These are phyloP conservation scores for Planiliza haematocheilus DNA, from an alignment of 2,113 vertebrate genomes.

Conservation along the genomic window DNA sequence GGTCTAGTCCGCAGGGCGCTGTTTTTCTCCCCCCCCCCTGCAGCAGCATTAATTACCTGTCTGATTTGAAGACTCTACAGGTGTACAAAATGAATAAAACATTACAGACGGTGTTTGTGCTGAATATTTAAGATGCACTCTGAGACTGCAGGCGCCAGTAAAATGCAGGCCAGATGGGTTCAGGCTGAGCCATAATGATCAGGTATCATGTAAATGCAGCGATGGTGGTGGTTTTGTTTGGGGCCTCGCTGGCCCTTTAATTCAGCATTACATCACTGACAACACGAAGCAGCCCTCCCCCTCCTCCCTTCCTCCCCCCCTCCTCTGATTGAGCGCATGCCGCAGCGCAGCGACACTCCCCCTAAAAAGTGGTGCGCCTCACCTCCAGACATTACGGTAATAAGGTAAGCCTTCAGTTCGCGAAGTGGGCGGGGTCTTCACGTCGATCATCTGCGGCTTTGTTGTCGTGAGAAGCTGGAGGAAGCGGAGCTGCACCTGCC, in stretches of 20 bases:
- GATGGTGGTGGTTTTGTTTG: neutral
- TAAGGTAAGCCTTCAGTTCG: too few species aligned
- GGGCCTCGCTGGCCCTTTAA: slow-evolving; percentile 6
- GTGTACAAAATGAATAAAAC: too few species aligned
- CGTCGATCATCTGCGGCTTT: neutral
- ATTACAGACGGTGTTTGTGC: too few species aligned
- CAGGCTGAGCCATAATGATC: too few species aligned
- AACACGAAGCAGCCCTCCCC: neutral
- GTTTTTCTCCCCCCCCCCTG: too few species aligned
- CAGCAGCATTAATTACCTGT: too few species aligned
- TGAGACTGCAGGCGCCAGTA: too few species aligned
- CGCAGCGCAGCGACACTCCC: slow-evolving; percentile 58
- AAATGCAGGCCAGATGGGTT: too few species aligned
- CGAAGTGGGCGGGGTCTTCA: slow-evolving; percentile 23
- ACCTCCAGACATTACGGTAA: slow-evolving; percentile 10
- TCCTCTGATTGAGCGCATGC: slow-evolving; percentile 35
- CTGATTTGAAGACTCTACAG: too few species aligned
- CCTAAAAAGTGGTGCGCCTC: slow-evolving; percentile 23
- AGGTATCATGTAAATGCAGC: neutral
- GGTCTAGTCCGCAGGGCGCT: too few species aligned
- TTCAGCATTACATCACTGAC: slow-evolving; percentile 40
- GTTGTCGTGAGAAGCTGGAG: slow-evolving; percentile 22
- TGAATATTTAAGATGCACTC: too few species aligned
- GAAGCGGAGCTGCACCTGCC: slow-evolving; percentile 1
- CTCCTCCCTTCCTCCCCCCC: neutral